Percentiles rank a stretch among this genome's conserved stretches.
Conservation (phyloP, 2,888 invertebrate genomes). For the Lobophora halterata region DNA sequence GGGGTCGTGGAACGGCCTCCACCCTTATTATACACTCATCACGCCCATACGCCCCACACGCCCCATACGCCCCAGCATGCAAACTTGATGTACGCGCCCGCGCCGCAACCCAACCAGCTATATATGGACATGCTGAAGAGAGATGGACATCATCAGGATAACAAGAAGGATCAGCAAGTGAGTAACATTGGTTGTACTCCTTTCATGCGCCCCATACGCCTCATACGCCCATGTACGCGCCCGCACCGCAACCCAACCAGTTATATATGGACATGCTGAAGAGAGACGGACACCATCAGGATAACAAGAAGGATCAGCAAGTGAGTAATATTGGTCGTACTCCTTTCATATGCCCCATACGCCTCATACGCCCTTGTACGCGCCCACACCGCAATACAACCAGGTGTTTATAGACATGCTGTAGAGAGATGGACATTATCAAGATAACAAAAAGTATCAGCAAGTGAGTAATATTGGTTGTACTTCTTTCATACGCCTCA, state of each 20-base stretch:
- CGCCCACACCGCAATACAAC: conserved; percentile 60
- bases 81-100: conserved; percentile 61
- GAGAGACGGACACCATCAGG: conserved; percentile 65
- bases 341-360: conserved; percentile 68
- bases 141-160: conserved; percentile 63
- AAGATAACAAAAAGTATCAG: conserved; percentile 65
- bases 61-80: conserved; percentile 63
- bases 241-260: conserved; percentile 59
- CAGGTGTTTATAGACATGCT: conserved; percentile 69
- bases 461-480: conserved; percentile 45
- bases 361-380: conserved; percentile 60
- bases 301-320: conserved; percentile 67
- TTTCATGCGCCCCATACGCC: conserved; percentile 66
- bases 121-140: conserved; percentile 72
- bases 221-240: conserved; percentile 63
- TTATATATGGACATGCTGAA: conserved; percentile 69
- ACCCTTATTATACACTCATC: conserved; percentile 67
- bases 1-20: conserved; percentile 66
- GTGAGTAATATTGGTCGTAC: conserved; percentile 35
- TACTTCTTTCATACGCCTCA: conserved; percentile 69
- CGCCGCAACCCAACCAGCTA: conserved; percentile 57
- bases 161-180: conserved; percentile 69
- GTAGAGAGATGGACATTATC: conserved; percentile 66
- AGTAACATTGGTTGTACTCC: conserved; percentile 4
- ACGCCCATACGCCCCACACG: conserved; percentile 64